Conservation (phyloP, 2,113 vertebrate species). For the Sigmodon hispidus region DNA sequence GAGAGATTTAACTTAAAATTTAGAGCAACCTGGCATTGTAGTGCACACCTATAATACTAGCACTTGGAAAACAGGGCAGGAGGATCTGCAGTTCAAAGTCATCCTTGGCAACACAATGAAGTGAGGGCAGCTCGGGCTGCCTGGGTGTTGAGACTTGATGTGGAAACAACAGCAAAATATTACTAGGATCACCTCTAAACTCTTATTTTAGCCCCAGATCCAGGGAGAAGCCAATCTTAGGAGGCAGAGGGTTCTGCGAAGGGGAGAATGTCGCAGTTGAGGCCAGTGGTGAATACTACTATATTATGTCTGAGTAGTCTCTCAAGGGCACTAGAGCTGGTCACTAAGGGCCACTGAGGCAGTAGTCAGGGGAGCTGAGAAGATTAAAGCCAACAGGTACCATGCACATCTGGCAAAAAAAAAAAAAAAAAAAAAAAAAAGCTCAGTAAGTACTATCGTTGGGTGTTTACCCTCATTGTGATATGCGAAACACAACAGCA, state of each 20-base stretch:
- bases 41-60: neutral
- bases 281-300: accelerated
- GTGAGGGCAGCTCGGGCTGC: neutral
- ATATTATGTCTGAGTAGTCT: accelerated
- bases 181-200: neutral
- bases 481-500: neutral
- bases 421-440: neutral
- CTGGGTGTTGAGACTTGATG: neutral
- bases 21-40: neutral
- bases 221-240: neutral
- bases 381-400: neutral
- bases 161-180: neutral
- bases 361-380: neutral
- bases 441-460: neutral
- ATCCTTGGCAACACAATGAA: neutral
- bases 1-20: neutral
- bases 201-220: neutral
- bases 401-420: neutral
- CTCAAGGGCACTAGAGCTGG: neutral
- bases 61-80: neutral
- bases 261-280: neutral
- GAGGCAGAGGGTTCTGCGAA: neutral
- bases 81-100: neutral
- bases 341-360: neutral
- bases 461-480: accelerated